Conservation (phyloP, 2,888 invertebrate genomes). For the Euclidia mi region DNA sequence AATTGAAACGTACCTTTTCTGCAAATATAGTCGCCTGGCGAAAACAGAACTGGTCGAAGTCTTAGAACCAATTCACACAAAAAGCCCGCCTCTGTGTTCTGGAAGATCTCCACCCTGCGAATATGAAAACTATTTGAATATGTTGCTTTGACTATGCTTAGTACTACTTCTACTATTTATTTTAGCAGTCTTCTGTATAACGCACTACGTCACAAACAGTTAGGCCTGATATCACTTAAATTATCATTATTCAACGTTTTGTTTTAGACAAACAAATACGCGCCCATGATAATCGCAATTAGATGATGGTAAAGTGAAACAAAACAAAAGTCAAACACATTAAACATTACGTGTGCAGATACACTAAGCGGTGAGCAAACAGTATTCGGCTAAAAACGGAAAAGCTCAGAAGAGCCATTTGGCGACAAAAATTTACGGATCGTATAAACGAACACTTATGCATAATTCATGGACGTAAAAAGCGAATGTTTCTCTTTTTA, state of each 20-base stretch:
- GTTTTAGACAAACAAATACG: too few species aligned
- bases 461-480: conserved; percentile 89
- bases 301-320: not conserved
- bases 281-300: not conserved
- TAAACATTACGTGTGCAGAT: conserved; percentile 50
- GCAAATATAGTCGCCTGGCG: conserved; percentile 99
- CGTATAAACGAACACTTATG: conserved; percentile 86
- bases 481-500: conserved; percentile 88
- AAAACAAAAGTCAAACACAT: conserved; percentile 34
- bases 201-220: too few species aligned
- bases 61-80: conserved; percentile 98
- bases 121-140: conserved; percentile 10
- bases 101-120: conserved; percentile 98
- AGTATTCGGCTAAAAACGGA: conserved; percentile 67
- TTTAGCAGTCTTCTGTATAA: too few species aligned
- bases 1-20: conserved; percentile 95
- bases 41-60: conserved; percentile 98
- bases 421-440: conserved; percentile 84
- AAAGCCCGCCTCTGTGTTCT: conserved; percentile 99
- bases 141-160: too few species aligned
- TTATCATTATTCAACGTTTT: too few species aligned
- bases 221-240: too few species aligned
- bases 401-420: conserved; percentile 75
- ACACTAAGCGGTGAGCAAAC: conserved; percentile 56
- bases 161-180: too few species aligned